These are phyloP conservation scores for Pteronura brasiliensis DNA, from an alignment of 2,113 vertebrate species.

Conservation along the genomic window DNA sequence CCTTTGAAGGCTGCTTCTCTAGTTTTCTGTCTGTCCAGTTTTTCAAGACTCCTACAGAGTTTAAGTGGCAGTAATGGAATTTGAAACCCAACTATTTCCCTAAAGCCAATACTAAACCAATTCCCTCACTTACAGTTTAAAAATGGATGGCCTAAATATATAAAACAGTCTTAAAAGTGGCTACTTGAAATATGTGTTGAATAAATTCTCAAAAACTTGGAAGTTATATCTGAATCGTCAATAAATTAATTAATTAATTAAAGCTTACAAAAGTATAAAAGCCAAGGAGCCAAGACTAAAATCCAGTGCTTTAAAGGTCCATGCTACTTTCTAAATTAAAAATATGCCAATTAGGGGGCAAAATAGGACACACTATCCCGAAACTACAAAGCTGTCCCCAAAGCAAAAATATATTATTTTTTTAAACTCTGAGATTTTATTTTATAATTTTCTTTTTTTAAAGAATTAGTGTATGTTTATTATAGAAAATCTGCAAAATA, in stretches of 20 bases:
- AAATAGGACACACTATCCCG: background rate
- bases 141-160: background rate
- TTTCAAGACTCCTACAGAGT: background rate
- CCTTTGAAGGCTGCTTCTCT: background rate
- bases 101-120: background rate
- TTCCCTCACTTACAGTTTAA: background rate
- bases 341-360: background rate
- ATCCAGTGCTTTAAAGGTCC: background rate
- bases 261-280: background rate
- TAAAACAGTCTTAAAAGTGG: background rate
- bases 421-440: background rate
- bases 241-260: background rate
- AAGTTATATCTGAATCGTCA: background rate
- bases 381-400: background rate
- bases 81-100: background rate
- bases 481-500: background rate
- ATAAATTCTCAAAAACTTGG: background rate
- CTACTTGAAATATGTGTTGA: background rate
- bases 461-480: background rate
- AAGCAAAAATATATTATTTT: background rate
- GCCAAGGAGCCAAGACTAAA: background rate
- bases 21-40: background rate
- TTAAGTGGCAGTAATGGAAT: background rate
- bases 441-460: background rate
- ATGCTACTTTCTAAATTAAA: background rate